Conservation (phyloP, 2,797 vertebrate species). For the Cuculus canorus region DNA sequence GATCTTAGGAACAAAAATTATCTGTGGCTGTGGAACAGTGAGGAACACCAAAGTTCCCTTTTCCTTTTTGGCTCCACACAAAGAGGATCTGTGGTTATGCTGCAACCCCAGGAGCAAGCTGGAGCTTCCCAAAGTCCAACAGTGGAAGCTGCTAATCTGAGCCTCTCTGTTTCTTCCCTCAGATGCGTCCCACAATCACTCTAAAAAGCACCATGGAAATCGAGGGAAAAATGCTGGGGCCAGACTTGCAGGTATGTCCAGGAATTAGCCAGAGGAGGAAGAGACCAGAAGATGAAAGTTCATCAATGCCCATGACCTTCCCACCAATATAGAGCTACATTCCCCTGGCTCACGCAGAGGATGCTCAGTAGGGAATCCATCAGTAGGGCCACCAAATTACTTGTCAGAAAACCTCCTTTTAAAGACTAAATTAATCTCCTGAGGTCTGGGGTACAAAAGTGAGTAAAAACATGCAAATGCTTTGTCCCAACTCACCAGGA, state of each 20-base stretch:
- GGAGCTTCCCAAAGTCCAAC: background rate
- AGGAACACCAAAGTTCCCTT: background rate
- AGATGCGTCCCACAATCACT: conserved; percentile 39
- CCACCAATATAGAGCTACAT: background rate
- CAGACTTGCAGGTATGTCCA: conserved; percentile 57
- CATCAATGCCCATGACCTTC: background rate
- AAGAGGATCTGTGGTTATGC: background rate
- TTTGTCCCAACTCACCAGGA: background rate
- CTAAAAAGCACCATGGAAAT: conserved; percentile 53
- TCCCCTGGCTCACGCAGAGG: background rate
- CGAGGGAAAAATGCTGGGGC: conserved; percentile 40
- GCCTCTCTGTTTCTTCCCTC: background rate
- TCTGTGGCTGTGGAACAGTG: background rate
- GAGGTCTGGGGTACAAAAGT: background rate
- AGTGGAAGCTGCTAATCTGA: background rate
- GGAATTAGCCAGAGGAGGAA: background rate
- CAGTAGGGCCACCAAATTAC: background rate
- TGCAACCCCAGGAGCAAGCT: background rate
- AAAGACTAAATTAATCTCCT: background rate
- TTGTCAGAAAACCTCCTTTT: background rate
- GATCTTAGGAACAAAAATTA: background rate
- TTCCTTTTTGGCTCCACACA: background rate
- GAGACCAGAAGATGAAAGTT: background rate
- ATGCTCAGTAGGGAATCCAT: background rate
- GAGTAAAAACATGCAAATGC: background rate